Percentiles rank a stretch among this genome's conserved stretches.
Conservation (phyloP, 2,113 vertebrate species). For the Cryptotis parvus region DNA sequence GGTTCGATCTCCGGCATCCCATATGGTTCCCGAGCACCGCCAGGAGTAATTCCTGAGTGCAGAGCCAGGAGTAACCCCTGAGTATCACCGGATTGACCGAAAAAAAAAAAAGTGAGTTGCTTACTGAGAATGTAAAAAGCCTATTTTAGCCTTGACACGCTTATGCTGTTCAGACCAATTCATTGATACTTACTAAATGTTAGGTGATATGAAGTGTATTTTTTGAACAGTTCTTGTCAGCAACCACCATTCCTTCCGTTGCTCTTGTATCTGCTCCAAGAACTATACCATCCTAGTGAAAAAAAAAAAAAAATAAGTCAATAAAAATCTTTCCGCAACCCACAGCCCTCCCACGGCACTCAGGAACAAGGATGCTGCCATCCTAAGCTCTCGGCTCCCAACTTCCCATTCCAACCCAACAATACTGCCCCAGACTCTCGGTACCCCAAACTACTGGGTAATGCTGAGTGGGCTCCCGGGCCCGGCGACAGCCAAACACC, state of each 20-base stretch:
- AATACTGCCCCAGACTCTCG: not conserved
- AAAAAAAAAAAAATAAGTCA: not conserved
- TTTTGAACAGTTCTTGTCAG: constrained; percentile 99
- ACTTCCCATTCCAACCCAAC: not conserved
- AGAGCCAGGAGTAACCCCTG: too few species aligned
- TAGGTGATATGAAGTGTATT: constrained; percentile 98
- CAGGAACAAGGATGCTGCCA: not conserved
- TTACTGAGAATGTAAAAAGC: not conserved
- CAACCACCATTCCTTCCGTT: constrained; percentile 97
- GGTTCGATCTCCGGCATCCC: too few species aligned
- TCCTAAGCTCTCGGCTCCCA: not conserved
- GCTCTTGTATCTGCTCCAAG: constrained; percentile 97
- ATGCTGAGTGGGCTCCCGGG: not conserved
- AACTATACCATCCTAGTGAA: constrained; percentile 93
- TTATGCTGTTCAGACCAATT: constrained; percentile 14
- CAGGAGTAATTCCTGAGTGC: too few species aligned
- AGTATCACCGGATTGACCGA: too few species aligned
- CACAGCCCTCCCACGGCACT: not conserved
- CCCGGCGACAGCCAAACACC: too few species aligned
- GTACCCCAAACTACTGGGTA: not conserved
- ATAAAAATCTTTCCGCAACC: constrained; percentile 38
- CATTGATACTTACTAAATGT: constrained; percentile 95
- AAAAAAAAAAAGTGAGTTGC: too few species aligned
- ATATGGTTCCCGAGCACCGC: too few species aligned
- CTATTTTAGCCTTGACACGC: not conserved